phyloP scores from a whole-genome alignment of 2,113 vertebrate genomes.

The Oreotrochilus melanogaster region DNA sequence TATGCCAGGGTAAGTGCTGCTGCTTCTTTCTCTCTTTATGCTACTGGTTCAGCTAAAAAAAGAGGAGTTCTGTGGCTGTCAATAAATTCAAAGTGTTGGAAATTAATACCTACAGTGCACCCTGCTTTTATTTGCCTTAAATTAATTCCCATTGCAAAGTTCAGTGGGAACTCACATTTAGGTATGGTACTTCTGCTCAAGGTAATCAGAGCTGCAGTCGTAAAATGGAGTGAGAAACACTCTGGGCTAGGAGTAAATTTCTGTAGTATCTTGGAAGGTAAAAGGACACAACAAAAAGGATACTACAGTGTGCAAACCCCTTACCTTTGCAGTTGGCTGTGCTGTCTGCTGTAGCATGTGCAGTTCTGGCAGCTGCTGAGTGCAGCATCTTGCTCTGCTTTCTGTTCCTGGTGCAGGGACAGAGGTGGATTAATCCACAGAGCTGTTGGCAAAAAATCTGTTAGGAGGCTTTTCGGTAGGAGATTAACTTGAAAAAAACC shows the following conservation, averaged over 20 bases:
- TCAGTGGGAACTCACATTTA: background rate
- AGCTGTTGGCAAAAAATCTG: background rate
- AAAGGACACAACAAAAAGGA: background rate
- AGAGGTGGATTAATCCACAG: constrained; percentile 26
- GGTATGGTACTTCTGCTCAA: background rate
- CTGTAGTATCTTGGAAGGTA: background rate
- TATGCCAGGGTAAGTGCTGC: background rate
- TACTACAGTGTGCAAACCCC: background rate
- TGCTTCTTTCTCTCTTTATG: background rate
- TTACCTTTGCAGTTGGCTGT: background rate
- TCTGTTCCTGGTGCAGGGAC: background rate
- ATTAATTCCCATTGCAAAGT: background rate
- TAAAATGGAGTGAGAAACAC: background rate
- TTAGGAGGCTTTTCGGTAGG: background rate
- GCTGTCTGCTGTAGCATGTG: background rate
- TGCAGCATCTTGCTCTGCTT: constrained; percentile 38
- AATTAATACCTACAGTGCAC: background rate
- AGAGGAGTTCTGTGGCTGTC: background rate
- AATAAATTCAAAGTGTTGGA: background rate
- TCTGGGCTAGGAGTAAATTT: background rate
- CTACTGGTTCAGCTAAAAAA: background rate
- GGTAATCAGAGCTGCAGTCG: background rate
- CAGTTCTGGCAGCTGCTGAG: constrained; percentile 10
- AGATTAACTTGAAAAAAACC: background rate
- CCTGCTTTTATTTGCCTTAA: background rate